Evolutionary conservation across 2,888 invertebrate genomes (phyloP), one percentile per base, ranked within the genome.

Genomic region (Drosophila anomelani): DNA sequence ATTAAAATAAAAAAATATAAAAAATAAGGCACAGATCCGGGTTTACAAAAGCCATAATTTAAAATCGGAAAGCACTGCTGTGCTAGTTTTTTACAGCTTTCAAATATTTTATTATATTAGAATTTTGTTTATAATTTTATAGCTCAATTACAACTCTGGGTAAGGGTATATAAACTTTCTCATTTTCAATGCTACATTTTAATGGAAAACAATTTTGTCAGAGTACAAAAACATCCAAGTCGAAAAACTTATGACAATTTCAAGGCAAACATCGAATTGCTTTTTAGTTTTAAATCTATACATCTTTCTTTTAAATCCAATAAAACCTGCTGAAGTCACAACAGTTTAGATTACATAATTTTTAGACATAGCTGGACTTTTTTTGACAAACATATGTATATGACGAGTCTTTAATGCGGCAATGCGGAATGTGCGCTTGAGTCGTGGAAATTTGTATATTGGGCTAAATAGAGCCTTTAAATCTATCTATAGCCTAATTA

Each of bases 381-480:
- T 29, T 13, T 34, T 12, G 20, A 20, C 17, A 38, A 32, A 68
- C 17, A 38, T 23, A 68, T 29, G 44, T 64, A 53, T 36, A 17
- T 41, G 17, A 17, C 29, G 51, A 66, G 43, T 57, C 41, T 23
- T 41, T 46, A 12, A 38, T 51, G 67, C 54, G 34, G 34, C 53
- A 34, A 91, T 70, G 39, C 51, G 49, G 58, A 70, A 69, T 69
- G 68, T 70, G 68, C 71, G 71, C 51, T 68, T 57, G 58, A 69
- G 68, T 69, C 57, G 69, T 51, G 26, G 20, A 26, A 41, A 58
- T n/a, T 32, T 54, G 36, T 56, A 55, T 62, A 57, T 53, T 20
- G 41, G 73, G 46, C 49, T 44, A 36, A 63, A 8, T 12, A n/a
- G 34, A 53, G 54, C 64, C 74, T 38, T 57, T 17, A 36, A 32